phyloP scores from a whole-genome alignment of 2,113 vertebrate genomes.

The Clupea harengus region DNA sequence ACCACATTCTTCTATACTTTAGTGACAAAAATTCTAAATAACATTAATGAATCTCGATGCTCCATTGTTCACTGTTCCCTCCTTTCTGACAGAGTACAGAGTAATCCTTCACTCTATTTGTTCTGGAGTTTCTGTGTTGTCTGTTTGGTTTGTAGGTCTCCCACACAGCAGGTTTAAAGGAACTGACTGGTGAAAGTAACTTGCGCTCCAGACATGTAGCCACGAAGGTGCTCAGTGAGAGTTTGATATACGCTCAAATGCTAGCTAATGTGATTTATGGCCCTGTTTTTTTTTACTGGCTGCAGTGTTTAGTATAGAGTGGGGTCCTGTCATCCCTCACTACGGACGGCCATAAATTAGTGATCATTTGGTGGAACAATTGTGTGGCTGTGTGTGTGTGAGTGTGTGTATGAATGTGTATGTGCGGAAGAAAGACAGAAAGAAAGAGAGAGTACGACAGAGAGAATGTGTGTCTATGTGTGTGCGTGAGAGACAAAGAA shows the following conservation, averaged over 20 bases:
- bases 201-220: background rate
- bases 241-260: constrained; percentile 33
- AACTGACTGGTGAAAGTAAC: constrained; percentile 27
- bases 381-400: constrained; percentile 11
- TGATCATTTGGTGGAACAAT: constrained; percentile 61
- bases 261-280: constrained; percentile 48
- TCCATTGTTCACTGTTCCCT: background rate
- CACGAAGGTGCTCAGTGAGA: background rate
- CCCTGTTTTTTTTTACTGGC: constrained; percentile 42
- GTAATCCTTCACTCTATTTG: background rate
- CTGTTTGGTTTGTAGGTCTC: background rate
- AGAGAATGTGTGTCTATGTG: background rate
- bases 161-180: background rate
- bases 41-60: background rate
- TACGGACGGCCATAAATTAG: constrained; percentile 58
- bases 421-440: too few relatives aligned
- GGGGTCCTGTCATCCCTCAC: constrained; percentile 55
- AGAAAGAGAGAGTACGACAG: too few relatives aligned
- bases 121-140: background rate
- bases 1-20: background rate
- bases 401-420: background rate
- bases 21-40: background rate
- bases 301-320: constrained; percentile 53
- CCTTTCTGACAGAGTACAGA: background rate
- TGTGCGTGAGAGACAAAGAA: background rate